A percentile compares a stretch with the other conserved stretches of the same genome.
Conservation (phyloP, 2,888 invertebrate species). For the Uropetala carovei region DNA sequence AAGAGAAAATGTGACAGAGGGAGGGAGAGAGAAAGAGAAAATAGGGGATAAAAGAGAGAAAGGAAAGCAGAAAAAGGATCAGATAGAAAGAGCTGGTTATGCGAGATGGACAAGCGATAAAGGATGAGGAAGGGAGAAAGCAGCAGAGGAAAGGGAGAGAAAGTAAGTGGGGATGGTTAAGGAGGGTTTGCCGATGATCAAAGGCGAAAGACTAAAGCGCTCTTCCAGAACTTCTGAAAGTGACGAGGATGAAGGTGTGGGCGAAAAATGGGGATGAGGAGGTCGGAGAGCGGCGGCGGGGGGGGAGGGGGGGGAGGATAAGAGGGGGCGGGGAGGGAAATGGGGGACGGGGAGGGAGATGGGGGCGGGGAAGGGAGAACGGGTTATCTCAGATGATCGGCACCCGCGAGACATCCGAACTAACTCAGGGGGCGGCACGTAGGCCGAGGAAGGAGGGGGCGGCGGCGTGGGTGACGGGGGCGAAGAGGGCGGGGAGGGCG, state of each 20-base stretch:
- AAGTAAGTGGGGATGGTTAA: constrained; percentile 19
- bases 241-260: constrained; percentile 16
- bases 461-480: not conserved
- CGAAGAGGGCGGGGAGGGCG: not conserved
- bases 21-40: not conserved
- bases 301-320: not conserved
- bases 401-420: constrained; percentile 30
- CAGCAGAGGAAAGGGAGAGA: not conserved
- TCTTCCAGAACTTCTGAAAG: constrained; percentile 49
- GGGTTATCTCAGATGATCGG: constrained; percentile 46
- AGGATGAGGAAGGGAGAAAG: not conserved
- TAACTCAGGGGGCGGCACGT: not conserved
- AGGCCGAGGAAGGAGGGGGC: not conserved
- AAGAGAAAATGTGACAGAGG: not conserved
- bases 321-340: no score
- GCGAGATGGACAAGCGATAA: not conserved
- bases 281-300: not conserved
- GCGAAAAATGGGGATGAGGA: not conserved
- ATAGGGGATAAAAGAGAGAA: not conserved
- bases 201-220: constrained; percentile 57
- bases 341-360: not conserved
- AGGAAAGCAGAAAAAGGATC: not conserved
- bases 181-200: constrained; percentile 34
- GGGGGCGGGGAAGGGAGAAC: not conserved
- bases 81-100: not conserved